These are phyloP conservation scores for Hydractinia echinata DNA, from an alignment of 30 jellyfish, hydroid and myxozoan species.

Conservation along the genomic window DNA sequence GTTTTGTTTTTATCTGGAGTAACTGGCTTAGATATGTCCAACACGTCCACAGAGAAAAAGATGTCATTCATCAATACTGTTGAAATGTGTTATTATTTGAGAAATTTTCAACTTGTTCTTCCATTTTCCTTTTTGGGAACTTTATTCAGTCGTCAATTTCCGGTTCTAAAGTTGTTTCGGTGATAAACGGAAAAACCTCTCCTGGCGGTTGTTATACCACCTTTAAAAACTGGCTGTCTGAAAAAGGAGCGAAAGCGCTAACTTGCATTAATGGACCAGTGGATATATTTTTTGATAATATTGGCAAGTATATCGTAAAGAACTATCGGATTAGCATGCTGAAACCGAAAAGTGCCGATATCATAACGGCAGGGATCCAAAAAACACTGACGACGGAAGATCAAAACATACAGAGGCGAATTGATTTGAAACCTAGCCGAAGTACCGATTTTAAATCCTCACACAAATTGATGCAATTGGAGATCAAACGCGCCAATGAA, in stretches of 20 bases:
- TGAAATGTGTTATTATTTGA: background rate
- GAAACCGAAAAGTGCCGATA: background rate
- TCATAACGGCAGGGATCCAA: background rate
- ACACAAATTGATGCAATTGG: too few relatives aligned
- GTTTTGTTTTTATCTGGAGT: background rate
- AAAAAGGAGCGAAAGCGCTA: background rate
- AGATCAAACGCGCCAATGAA: too few relatives aligned
- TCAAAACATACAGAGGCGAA: too few relatives aligned
- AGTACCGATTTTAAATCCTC: too few relatives aligned
- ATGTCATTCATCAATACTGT: background rate
- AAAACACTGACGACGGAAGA: background rate
- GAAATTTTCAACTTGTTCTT: background rate
- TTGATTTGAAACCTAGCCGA: too few relatives aligned
- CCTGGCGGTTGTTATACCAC: slow-evolving; percentile 24
- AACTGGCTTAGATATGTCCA: background rate
- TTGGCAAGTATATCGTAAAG: slow-evolving; percentile 16
- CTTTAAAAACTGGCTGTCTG: background rate
- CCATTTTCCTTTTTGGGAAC: slow-evolving; percentile 3
- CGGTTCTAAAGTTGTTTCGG: slow-evolving; percentile 10
- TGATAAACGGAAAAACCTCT: slow-evolving; percentile 14
- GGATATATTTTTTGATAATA: background rate
- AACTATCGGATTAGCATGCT: background rate
- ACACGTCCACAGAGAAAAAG: background rate
- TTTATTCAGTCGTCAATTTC: slow-evolving; percentile 15
- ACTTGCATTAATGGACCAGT: background rate